These are phyloP conservation scores for Phorcus lineatus DNA, from an alignment of 2,888 invertebrate species.

Conservation along the genomic window DNA sequence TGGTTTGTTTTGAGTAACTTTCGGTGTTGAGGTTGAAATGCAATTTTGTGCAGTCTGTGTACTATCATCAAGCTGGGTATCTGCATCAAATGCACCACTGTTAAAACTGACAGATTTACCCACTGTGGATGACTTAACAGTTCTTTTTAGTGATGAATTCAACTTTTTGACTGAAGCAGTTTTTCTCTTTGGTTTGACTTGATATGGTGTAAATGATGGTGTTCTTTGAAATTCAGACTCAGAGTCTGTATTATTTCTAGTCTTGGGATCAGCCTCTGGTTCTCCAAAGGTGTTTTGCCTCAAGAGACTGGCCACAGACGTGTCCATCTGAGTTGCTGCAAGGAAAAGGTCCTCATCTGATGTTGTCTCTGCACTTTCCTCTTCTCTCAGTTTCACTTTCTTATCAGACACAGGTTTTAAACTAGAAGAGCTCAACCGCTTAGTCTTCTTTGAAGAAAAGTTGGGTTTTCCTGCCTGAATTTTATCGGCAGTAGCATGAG, in stretches of 20 bases:
- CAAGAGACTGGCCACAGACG: not conserved
- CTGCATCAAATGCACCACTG: not conserved
- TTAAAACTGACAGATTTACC: not conserved
- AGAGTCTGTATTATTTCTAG: too few species aligned
- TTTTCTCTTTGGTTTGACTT: not conserved
- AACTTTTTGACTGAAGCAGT: not conserved
- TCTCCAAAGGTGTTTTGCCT: too few species aligned
- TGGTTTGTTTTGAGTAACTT: not conserved
- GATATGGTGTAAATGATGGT: too few species aligned
- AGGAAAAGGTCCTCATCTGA: slow-evolving; percentile 28
- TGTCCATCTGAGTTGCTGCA: slow-evolving; percentile 29
- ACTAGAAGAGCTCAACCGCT: too few species aligned
- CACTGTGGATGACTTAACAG: not conserved
- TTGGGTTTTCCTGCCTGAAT: too few species aligned
- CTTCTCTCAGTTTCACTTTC: too few species aligned
- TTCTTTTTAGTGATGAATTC: not conserved
- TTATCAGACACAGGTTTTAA: too few species aligned
- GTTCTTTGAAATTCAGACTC: too few species aligned
- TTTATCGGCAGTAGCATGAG: too few species aligned
- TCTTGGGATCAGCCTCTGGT: too few species aligned
- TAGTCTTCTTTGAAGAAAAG: too few species aligned
- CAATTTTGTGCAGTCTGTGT: not conserved
- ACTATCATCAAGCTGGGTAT: not conserved
- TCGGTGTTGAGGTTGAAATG: not conserved
- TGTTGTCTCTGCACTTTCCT: too few species aligned